Conservation (phyloP, 2,113 vertebrate species). For the Caracal caracal region DNA sequence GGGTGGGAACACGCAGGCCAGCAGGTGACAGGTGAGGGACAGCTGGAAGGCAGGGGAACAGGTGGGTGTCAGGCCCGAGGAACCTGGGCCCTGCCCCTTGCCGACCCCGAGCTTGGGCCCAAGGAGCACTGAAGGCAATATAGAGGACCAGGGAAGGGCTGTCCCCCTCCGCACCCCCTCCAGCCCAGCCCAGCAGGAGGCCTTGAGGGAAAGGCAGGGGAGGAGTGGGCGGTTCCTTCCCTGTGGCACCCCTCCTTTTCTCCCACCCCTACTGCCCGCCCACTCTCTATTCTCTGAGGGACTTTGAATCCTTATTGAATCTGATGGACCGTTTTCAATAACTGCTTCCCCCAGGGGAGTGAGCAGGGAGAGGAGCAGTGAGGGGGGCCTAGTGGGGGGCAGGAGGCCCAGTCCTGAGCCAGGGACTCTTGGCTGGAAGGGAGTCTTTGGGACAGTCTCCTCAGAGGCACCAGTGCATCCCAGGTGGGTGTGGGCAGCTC, state of each 20-base stretch:
- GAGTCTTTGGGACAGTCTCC: background rate
- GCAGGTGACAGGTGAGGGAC: background rate
- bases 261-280: background rate
- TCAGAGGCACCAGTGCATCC: background rate
- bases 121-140: background rate
- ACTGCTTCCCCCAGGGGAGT: constrained; percentile 50
- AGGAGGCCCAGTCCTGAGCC: background rate
- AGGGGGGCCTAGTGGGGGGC: background rate
- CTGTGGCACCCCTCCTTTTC: too few relatives aligned
- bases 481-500: background rate
- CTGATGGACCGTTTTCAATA: constrained; percentile 63
- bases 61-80: background rate
- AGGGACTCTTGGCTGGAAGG: background rate
- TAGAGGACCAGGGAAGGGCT: background rate
- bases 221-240: background rate
- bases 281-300: constrained; percentile 50
- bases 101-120: background rate
- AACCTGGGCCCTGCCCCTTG: background rate
- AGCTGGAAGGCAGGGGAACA: background rate
- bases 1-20: background rate
- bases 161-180: rapidly evolving
- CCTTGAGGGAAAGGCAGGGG: background rate
- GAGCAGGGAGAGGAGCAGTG: background rate
- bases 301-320: constrained; percentile 57
- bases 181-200: background rate